Percentiles rank a stretch among this genome's conserved stretches.
Conservation (phyloP, 2,888 invertebrate species). For the Campoplex nolae region DNA sequence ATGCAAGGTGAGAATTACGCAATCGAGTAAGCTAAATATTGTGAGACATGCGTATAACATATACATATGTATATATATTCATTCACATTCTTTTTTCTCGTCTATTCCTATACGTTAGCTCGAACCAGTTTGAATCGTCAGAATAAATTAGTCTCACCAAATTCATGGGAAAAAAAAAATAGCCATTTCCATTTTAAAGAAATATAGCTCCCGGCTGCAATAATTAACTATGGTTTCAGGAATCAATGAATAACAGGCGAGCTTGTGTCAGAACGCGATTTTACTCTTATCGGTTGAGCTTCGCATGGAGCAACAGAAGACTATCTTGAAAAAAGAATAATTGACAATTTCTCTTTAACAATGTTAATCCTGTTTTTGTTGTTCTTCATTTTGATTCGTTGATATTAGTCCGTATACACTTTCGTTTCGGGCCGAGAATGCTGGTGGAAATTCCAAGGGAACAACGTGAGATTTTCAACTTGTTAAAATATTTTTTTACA, state of each 20-base stretch:
- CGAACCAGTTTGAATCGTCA: slow-evolving; percentile 17
- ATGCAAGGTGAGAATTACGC: slow-evolving; percentile 33
- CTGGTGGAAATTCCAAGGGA: not conserved
- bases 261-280: slow-evolving; percentile 8
- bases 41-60: not conserved
- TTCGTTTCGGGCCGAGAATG: not conserved
- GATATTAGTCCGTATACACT: not conserved
- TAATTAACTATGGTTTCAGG: slow-evolving; percentile 10
- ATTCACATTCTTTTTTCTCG: slow-evolving; percentile 14
- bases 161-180: slow-evolving; percentile 5
- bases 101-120: slow-evolving; percentile 2
- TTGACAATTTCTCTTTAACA: not conserved
- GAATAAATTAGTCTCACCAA: slow-evolving; percentile 33
- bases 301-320: not conserved
- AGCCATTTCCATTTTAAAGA: not conserved
- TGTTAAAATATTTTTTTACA: not conserved
- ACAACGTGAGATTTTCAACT: not conserved
- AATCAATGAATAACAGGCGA: slow-evolving; percentile 1
- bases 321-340: not conserved
- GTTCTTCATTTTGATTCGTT: no score
- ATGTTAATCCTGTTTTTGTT: not conserved
- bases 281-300: not conserved
- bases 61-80: not conserved
- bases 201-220: slow-evolving; percentile 17
- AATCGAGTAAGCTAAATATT: slow-evolving; percentile 35